Evolutionary conservation across 2,797 vertebrate species (phyloP), one percentile per base, ranked within the genome.

Genomic region (Periophthalmus magnuspinnatus): DNA sequence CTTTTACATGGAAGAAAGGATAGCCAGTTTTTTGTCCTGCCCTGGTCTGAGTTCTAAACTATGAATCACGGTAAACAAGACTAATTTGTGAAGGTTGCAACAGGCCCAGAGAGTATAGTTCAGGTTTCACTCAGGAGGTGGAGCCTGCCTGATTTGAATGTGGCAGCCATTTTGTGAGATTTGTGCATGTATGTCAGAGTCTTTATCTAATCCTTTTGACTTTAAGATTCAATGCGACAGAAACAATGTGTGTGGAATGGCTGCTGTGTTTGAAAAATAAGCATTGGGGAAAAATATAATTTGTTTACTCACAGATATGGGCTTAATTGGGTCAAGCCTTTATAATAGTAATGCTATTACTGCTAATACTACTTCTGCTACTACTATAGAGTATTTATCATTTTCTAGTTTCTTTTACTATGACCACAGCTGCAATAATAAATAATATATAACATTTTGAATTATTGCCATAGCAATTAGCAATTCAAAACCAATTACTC

Each of bases 1-100:
- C 68, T 81, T 75, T 78, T 74, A 82, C 81, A 79, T 60, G 74
- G 76, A 84, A 76, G 76, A 81, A 76, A 79, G 70, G 80, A 91
- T 88, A 78, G 69, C 75, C 84, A 78, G n/a, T 41, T 22, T 62
- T 64, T 8, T 32, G 80, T 57, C 61, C 79, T 71, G 86, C 79
- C 84, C 85, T 81, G 75, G 76, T 75, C 67, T 68, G 84, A 87
- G 84, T 72, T 74, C 71, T 58, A 2, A 85, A 88, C 22, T 71
- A 65, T 74, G 66, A 62, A 56, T 71, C 59, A 71, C 81, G 83
- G 67, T 75, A 0, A 45, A 32, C 58, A 65, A 69, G 71, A 73
- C 70, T 72, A 69, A 79, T 81, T 82, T 75, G 11, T 52, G 13
- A 21, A 14, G 50, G 77, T 45, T 66, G 32, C 74, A 70, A 68